Base-by-base conservation (phyloP, 1,140 invertebrate species). In the Cepaea nemoralis region DNA sequence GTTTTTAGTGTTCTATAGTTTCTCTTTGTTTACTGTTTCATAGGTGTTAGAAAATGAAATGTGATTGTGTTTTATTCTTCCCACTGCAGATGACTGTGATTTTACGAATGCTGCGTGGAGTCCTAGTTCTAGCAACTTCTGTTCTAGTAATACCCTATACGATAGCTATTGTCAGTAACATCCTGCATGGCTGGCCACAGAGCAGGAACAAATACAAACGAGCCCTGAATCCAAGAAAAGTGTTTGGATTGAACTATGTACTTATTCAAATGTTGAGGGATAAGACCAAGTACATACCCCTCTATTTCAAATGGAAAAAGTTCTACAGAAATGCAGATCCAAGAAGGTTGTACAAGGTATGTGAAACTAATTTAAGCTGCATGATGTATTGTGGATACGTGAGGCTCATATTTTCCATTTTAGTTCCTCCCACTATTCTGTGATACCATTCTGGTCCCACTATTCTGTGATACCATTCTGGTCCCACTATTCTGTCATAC, bases 171-270 rank as follows among this genome's bases (percentile, higher is more conserved):
- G 33, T 91, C 6, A 85, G 86, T 48, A 89, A 90, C 76, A 67
- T 91, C 12, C 69, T 91, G 16, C 88, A 88, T 85, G 89, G 90
- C 22, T 90, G 88, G 87, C 88, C 90, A 66, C 81, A 82, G 67
- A 77, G 69, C 10, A 82, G 83, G 59, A 70, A 87, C 77, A 86
- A 83, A 50, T 85, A 84, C 69, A 70, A 77, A 40, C 81, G 89
- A 63, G 88, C 89, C 14, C 83, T 91, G 16, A 83, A 84, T 80
- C 89, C 90, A 35, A 83, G 85, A n/a, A 91, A 89, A 86, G 90
- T 91, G 35, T 89, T 86, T 84, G 85, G 85, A 31, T 81, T 91
- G 14, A 91, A 88, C 84, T 87, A 86, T 76, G 80, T 86, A 12
- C 31, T 90, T 3, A 66, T 90, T 35, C 87, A 88, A 39, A 85